These are phyloP conservation scores for Nebria salina DNA, from an alignment of 2,888 invertebrate genomes.

Conservation along the genomic window DNA sequence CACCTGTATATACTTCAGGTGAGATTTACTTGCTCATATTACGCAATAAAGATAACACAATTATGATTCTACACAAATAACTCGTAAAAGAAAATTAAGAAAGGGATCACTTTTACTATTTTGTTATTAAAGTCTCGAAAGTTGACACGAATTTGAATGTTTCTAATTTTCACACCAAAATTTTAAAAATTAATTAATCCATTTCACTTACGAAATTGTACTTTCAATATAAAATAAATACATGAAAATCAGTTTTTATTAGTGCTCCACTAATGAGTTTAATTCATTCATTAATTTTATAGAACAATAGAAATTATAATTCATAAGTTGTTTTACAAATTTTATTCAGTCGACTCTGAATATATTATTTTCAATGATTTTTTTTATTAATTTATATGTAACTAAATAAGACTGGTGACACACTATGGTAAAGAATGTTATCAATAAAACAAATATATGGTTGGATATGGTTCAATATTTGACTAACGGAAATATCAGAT, in stretches of 20 bases:
- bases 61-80: too few relatives aligned
- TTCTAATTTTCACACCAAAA: not conserved
- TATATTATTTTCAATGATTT: not conserved
- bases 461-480: not conserved
- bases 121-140: too few relatives aligned
- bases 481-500: not conserved
- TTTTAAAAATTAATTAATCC: not conserved
- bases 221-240: not conserved
- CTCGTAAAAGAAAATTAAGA: too few relatives aligned
- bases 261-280: not conserved
- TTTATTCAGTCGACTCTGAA: not conserved
- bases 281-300: not conserved
- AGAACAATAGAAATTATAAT: not conserved
- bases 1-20: slow-evolving; percentile 8
- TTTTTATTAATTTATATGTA: not conserved
- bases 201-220: not conserved
- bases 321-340: not conserved
- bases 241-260: not conserved
- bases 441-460: not conserved
- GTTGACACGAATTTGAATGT: too few relatives aligned
- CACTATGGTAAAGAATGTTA: not conserved
- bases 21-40: not conserved
- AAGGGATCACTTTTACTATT: too few relatives aligned
- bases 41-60: not conserved
- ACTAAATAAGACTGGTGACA: not conserved